phyloP scores from a whole-genome alignment of 2,113 vertebrate genomes.

The Piprites chloris region DNA sequence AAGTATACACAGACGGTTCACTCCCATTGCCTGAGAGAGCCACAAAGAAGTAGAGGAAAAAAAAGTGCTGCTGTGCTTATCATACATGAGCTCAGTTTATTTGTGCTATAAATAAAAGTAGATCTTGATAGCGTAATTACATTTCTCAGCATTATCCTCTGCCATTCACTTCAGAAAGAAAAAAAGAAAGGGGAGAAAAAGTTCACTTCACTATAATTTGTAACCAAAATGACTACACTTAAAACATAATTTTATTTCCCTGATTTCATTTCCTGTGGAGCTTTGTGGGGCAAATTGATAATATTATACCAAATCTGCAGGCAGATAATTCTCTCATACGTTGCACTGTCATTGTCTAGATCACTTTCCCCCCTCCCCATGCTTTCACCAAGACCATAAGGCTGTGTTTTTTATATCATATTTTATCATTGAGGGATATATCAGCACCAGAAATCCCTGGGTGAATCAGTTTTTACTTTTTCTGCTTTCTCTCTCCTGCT shows the following conservation, averaged over 20 bases:
- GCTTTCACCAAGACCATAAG: not conserved
- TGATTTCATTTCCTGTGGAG: constrained; percentile 46
- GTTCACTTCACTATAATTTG: constrained; percentile 44
- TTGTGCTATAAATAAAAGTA: constrained; percentile 64
- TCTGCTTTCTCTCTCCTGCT: not conserved
- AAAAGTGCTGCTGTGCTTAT: not conserved
- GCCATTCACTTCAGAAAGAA: constrained; percentile 52
- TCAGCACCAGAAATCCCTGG: not conserved
- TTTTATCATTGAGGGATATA: not conserved
- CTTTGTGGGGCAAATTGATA: constrained; percentile 48
- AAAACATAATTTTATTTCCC: constrained; percentile 63
- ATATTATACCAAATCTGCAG: not conserved
- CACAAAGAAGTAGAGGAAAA: constrained; percentile 4
- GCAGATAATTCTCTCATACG: not conserved
- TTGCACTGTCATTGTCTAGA: not conserved
- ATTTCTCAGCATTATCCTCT: constrained; percentile 64
- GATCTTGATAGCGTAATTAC: constrained; percentile 62
- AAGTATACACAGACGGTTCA: not conserved
- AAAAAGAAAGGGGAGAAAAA: constrained; percentile 10
- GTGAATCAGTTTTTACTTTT: not conserved
- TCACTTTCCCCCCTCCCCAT: not conserved
- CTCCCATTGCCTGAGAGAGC: not conserved
- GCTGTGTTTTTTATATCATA: not conserved
- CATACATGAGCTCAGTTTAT: constrained; percentile 52
- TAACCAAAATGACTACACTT: constrained; percentile 65